These are phyloP conservation scores for Cyprichromis sp. DNA, from an alignment of 2,113 vertebrate genomes.

Conservation along the genomic window DNA sequence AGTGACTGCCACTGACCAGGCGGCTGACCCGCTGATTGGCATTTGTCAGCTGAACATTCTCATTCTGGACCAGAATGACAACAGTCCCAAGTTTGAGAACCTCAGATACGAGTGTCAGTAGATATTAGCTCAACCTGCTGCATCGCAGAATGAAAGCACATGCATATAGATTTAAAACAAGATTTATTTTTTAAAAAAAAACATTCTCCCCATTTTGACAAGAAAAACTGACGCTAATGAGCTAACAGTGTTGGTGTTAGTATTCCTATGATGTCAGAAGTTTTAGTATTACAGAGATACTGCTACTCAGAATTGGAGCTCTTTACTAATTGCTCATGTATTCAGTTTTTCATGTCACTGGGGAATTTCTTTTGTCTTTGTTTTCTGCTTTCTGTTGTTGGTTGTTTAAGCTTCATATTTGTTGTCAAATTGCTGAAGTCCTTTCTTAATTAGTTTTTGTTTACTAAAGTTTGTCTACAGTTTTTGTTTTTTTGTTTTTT, in stretches of 20 bases:
- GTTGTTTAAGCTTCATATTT: background rate
- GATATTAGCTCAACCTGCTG: background rate
- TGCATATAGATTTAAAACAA: background rate
- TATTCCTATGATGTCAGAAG: background rate
- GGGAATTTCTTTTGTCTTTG: background rate
- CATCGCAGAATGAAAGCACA: background rate
- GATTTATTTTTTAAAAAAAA: background rate
- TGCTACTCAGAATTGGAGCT: background rate
- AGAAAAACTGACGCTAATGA: background rate
- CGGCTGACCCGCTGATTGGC: conserved; percentile 80
- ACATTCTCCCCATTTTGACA: background rate
- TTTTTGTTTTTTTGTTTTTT: background rate
- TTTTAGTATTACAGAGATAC: background rate
- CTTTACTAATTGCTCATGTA: background rate
- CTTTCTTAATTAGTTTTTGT: background rate
- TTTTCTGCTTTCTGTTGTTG: background rate
- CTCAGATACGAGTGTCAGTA: conserved; percentile 84
- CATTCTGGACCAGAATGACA: conserved; percentile 88
- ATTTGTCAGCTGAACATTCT: conserved; percentile 85
- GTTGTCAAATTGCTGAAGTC: background rate
- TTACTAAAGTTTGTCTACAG: background rate
- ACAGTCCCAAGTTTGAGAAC: conserved; percentile 88
- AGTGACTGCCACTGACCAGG: conserved; percentile 86
- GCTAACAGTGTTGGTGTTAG: background rate
- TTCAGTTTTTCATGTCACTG: background rate